Evolutionary conservation across 2,113 vertebrate genomes (phyloP).

Genomic region (Elephantulus edwardii): DNA sequence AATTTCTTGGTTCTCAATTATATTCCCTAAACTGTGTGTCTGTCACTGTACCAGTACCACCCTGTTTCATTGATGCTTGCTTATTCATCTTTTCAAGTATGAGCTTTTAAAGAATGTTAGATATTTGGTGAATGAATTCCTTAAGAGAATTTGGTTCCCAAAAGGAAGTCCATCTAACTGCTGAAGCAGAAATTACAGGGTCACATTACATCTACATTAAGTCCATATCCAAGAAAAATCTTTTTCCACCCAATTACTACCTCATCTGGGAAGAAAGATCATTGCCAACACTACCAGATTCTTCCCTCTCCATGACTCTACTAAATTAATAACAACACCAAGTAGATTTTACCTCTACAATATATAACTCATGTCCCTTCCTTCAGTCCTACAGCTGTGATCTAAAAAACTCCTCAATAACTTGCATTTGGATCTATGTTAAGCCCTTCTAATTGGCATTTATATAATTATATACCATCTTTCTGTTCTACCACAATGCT

Average conservation of each 20-base stretch:
- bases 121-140: neutral
- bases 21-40: no score
- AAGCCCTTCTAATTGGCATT: neutral
- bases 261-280: neutral
- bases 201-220: neutral
- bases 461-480: neutral
- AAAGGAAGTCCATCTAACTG: neutral
- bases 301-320: neutral
- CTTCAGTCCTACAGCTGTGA: neutral
- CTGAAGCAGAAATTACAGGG: neutral
- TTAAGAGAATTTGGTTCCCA: neutral
- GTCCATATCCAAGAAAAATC: neutral
- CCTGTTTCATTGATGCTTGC: no score
- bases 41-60: no score
- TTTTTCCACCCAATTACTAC: neutral
- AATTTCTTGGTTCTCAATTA: no score
- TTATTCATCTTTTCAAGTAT: neutral
- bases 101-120: neutral
- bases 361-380: neutral
- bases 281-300: neutral
- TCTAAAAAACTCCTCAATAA: no score
- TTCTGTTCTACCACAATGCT: neutral
- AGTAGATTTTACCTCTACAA: constrained; percentile 1
- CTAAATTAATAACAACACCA: neutral
- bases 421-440: no score